Evolutionary conservation across 2,797 vertebrate genomes (phyloP), one percentile per base, ranked within the genome.

Genomic region (Yasuhikotakia modesta): DNA sequence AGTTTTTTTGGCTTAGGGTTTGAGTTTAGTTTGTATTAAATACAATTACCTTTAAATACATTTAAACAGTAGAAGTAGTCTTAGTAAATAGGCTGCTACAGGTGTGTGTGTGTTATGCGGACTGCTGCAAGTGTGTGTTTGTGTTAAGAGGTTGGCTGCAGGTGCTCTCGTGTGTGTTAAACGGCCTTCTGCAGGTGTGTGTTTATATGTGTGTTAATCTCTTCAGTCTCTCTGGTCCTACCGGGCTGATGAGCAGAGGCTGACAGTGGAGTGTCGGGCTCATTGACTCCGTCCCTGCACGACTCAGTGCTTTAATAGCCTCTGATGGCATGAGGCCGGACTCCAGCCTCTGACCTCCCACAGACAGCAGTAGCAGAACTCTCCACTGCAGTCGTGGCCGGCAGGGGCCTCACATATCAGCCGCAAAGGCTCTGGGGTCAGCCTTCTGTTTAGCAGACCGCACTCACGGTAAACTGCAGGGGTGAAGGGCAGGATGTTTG

Each of bases 301-400:
- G 64, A 50, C 65, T 66, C 50, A 2, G 69, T 65, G 78, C 45
- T 80, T 78, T 82, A 84, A 80, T 80, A 78, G 81, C 58, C 30
- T 80, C 68, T 80, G 80, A 82, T 84, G 61, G 68, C 78, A 84
- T 82, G 81, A 75, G 46, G 76, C 55, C 27, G 73, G 74, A 70
- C 72, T 67, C 32, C 65, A 75, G 74, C 67, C 64, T 67, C 64
- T 74, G 81, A 83, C 81, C 71, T 78, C 75, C 76, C 67, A 70
- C 58, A 71, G 76, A 58, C 71, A 68, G 68, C 61, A 77, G 52
- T 71, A 68, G 72, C 66, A 77, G 60, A 22, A 39, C 60, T 67
- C 60, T 80, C 70, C 60, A 71, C 78, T 64, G 70, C 70, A 75
- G 65, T 43, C 63, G 55, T 63, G 64, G 69, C 73, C 73, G n/a